Evolutionary conservation across 1,140 invertebrate species (phyloP).

Genomic region (Drosophila sechellia): DNA sequence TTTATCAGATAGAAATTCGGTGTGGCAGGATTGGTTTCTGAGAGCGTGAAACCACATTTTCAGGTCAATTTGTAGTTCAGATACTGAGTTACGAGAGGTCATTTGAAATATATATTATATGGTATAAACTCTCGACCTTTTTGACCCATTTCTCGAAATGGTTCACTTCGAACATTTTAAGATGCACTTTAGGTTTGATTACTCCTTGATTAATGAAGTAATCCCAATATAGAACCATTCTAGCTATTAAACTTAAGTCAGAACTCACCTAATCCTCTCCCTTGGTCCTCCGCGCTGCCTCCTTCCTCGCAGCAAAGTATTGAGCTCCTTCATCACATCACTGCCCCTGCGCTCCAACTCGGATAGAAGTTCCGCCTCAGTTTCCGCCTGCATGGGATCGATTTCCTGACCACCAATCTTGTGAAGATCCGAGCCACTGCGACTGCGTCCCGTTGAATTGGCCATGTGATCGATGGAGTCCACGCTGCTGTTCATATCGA

Average conservation of each 20-base stretch:
- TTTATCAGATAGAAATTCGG: neutral
- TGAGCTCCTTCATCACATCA: conserved; percentile 86
- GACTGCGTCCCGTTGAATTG: conserved; percentile 62
- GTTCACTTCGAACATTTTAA: neutral
- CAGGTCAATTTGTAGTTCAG: neutral
- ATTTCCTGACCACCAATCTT: conserved; percentile 82
- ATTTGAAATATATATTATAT: neutral
- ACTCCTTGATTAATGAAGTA: neutral
- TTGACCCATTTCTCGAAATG: neutral
- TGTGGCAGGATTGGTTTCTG: neutral
- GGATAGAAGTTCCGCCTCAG: conserved; percentile 85
- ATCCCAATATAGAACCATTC: no score
- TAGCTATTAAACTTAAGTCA: no score
- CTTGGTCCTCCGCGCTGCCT: conserved; percentile 55
- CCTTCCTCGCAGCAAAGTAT: conserved; percentile 53
- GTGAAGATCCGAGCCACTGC: conserved; percentile 85
- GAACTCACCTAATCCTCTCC: conserved; percentile 72
- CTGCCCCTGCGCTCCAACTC: conserved; percentile 86
- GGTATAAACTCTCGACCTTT: neutral
- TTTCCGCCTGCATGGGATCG: conserved; percentile 53
- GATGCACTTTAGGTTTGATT: neutral
- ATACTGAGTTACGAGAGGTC: neutral
- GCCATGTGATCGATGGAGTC: conserved; percentile 87
- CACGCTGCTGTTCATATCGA: conserved; percentile 90
- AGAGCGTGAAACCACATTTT: neutral